These are phyloP conservation scores for Scaptomyza flava DNA, from an alignment of 2,888 invertebrate species.

Conservation along the genomic window DNA sequence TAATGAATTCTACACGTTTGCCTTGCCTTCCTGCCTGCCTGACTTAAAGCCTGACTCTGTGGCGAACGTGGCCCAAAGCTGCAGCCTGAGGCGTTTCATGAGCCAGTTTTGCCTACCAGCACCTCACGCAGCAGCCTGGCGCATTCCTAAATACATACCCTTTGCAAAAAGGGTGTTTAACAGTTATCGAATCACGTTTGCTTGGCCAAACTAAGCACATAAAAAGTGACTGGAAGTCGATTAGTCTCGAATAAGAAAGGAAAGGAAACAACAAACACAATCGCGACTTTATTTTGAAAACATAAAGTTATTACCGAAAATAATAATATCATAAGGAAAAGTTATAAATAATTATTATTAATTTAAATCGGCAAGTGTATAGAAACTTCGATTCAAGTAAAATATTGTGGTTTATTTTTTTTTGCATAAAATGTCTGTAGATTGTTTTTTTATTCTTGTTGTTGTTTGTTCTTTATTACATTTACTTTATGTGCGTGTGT, in stretches of 20 bases:
- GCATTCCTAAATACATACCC: constrained; percentile 24
- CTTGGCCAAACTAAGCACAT: no score
- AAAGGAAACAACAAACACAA: no score
- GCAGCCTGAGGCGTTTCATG: constrained; percentile 34
- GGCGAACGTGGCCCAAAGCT: constrained; percentile 42
- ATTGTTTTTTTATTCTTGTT: constrained; percentile 21
- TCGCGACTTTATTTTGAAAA: no score
- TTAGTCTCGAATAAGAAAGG: no score
- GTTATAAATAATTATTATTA: no score
- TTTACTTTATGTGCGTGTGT: constrained; percentile 20
- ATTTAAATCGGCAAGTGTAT: not conserved
- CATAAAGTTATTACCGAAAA: no score
- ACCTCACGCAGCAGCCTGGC: constrained; percentile 26
- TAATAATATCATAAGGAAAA: no score
- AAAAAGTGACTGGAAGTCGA: no score
- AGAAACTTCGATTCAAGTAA: not conserved
- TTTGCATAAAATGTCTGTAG: constrained; percentile 47
- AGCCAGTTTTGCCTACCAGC: constrained; percentile 60
- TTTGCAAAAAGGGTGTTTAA: not conserved
- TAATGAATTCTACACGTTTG: constrained; percentile 74
- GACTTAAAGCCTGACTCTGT: not conserved
- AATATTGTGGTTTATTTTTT: not conserved
- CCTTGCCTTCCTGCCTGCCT: not conserved
- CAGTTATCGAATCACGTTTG: not conserved
- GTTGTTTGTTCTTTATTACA: constrained; percentile 45